These are phyloP conservation scores for Pseudomyrmex gracilis DNA, from an alignment of 1,140 invertebrate species.

Conservation along the genomic window DNA sequence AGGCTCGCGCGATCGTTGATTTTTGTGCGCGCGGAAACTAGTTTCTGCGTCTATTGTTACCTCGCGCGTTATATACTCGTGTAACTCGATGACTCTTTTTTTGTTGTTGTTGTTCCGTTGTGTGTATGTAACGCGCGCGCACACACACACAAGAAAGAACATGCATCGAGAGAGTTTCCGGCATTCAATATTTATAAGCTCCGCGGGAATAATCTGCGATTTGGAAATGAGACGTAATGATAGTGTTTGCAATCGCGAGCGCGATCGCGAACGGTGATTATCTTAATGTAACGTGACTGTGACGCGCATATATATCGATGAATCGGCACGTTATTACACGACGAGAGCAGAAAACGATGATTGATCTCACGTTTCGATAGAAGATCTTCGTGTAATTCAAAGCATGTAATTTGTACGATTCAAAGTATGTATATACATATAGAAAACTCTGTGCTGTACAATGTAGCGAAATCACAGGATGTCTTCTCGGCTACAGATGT, in stretches of 20 bases:
- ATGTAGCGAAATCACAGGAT: neutral
- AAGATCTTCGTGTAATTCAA: too few relatives aligned
- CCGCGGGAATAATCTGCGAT: neutral
- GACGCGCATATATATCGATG: conserved; percentile 47
- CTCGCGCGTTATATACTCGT: neutral
- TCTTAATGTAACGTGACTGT: conserved; percentile 22
- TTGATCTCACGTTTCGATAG: conserved; percentile 35
- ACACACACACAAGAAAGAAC: too few relatives aligned
- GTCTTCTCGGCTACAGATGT: neutral
- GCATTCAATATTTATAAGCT: neutral
- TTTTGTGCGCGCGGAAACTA: conserved; percentile 64
- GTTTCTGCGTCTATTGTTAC: conserved; percentile 69
- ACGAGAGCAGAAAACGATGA: neutral
- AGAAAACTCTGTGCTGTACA: neutral
- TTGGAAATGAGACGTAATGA: neutral
- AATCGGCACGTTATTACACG: neutral
- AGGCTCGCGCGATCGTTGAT: conserved; percentile 34
- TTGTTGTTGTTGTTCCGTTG: conserved; percentile 24
- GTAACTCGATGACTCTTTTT: conserved; percentile 3
- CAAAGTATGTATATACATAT: conserved; percentile 9
- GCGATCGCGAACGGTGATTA: conserved; percentile 46
- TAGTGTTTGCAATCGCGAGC: neutral
- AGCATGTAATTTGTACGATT: neutral
- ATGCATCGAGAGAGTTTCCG: too few relatives aligned
- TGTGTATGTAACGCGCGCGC: neutral